Percentiles rank a stretch among this genome's conserved stretches.
Conservation (phyloP, 2,113 vertebrate species). For the Microcebus griseorufus region DNA sequence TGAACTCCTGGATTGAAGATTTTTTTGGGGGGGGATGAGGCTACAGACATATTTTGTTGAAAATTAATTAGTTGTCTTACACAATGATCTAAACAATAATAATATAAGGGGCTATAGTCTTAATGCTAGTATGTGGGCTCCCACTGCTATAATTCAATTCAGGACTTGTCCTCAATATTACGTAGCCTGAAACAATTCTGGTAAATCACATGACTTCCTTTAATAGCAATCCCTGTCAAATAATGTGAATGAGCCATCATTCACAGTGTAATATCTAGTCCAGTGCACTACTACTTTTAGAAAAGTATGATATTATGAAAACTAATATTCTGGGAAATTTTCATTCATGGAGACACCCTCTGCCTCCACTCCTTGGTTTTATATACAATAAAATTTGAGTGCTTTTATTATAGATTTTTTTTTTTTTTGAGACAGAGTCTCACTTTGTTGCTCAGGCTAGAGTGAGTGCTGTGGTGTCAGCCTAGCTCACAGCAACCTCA, state of each 20-base stretch:
- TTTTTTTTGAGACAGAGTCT: no score
- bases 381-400: constrained; percentile 2
- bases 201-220: constrained; percentile 59
- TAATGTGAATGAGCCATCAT: constrained; percentile 18
- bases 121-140: neutral
- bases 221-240: constrained; percentile 57
- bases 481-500: no score
- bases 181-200: constrained; percentile 40
- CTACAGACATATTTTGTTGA: constrained; percentile 11
- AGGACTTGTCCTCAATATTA: constrained; percentile 27
- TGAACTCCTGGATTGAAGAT: neutral
- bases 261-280: constrained; percentile 10
- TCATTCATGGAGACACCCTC: constrained; percentile 10
- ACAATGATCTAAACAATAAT: constrained; percentile 40
- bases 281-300: constrained; percentile 18
- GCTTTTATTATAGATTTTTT: constrained; percentile 25
- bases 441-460: no score
- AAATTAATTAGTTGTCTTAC: constrained; percentile 23
- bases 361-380: neutral
- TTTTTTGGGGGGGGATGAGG: neutral
- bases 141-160: constrained; percentile 13
- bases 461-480: no score
- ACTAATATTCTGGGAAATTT: constrained; percentile 17
- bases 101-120: neutral
- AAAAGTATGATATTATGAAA: constrained; percentile 10